These are phyloP conservation scores for Sphinx pinastri DNA, from an alignment of 2,888 invertebrate genomes.

Conservation along the genomic window DNA sequence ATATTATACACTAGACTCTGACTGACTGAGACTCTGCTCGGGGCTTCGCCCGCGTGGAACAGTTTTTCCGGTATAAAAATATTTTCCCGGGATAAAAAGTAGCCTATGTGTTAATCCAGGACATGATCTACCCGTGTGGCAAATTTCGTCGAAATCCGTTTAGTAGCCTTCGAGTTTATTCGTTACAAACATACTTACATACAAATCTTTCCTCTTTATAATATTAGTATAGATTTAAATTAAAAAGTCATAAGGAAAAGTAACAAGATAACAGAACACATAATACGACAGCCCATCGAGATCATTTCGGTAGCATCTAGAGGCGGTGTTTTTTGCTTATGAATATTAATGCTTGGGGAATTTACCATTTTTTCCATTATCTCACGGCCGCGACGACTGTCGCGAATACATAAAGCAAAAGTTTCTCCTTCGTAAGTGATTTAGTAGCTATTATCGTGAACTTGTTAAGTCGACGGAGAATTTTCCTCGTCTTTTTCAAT, in stretches of 20 bases:
- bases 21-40: too few species aligned
- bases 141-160: too few species aligned
- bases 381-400: slow-evolving; percentile 53
- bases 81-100: too few species aligned
- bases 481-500: slow-evolving; percentile 38
- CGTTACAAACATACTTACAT: too few species aligned
- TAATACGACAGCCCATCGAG: slow-evolving; percentile 20
- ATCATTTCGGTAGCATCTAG: slow-evolving; percentile 27
- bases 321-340: slow-evolving; percentile 46
- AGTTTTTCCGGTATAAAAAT: too few species aligned
- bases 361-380: slow-evolving; percentile 73
- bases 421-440: slow-evolving; percentile 45
- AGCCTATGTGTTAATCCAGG: too few species aligned
- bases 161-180: too few species aligned
- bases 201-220: too few species aligned
- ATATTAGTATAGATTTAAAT: neutral
- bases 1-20: too few species aligned
- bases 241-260: neutral
- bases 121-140: too few species aligned
- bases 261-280: slow-evolving; percentile 14
- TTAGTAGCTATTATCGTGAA: slow-evolving; percentile 30
- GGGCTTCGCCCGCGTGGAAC: too few species aligned
- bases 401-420: slow-evolving; percentile 61
- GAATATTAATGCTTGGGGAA: slow-evolving; percentile 66
- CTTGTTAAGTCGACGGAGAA: slow-evolving; percentile 27